Base-by-base conservation (phyloP, 2,113 vertebrate genomes). In the Rhea americana region DNA sequence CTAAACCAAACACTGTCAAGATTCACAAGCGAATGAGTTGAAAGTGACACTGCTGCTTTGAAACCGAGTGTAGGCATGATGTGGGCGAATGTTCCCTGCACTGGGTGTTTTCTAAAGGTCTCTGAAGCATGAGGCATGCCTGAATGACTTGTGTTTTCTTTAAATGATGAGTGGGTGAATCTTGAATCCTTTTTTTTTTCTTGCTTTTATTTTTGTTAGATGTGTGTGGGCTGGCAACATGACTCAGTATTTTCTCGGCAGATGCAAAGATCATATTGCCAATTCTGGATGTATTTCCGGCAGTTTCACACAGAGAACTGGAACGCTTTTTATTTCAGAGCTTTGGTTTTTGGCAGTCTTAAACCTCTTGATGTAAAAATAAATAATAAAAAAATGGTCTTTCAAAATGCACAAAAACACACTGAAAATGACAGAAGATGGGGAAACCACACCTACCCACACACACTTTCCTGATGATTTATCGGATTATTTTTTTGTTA, bases 231-330 rank as follows among this genome's bases (percentile, higher is more conserved):
- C 96, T 97, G 96, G 90, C 84, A 91, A 95, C 91, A 96, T 98
- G 98, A 98, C 96, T 98, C 98, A 98, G 97, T 98, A 97, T 96
- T 97, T 97, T 97, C 96, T 95, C 93, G 73, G 77, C 91, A 89
- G 97, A 98, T 95, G 93, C 89, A 87, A 97, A 97, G 96, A 97
- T 97, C 95, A 82, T 61, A 83, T 91, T 93, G 97, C 89, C 94
- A 96, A 87, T 97, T 97, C 97, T 95, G 95, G 95, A 91, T 96
- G 91, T 91, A 92, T 95, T 97, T 96, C 4, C 72, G 96, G 95
- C 95, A 91, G 95, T 92, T 97, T 95, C 96, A 91, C 91, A 82
- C 21, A 32, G 94, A 89, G 92, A 94, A 93, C 85, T 94, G 88
- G 79, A 96, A 95, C 1, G 10, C 39, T 92, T 87, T 82, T 85